Evolutionary conservation across 2,797 vertebrate species (phyloP).

Genomic region (Lophius americanus): DNA sequence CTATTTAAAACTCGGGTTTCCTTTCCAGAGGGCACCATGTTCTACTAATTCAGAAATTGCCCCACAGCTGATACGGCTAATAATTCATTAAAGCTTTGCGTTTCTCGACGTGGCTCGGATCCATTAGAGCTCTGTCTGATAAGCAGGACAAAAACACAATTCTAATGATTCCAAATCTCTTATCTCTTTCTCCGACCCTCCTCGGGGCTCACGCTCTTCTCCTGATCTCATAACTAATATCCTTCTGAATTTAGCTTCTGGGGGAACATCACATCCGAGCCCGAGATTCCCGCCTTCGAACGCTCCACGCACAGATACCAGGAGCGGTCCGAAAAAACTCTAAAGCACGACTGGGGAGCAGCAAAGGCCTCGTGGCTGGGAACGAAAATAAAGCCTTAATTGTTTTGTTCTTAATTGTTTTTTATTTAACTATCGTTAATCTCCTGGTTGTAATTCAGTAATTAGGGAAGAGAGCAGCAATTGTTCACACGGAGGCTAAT

Average conservation of each 20-base stretch:
- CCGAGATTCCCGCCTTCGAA: conserved; percentile 28
- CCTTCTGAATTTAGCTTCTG: conserved; percentile 65
- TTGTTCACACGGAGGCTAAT: conserved; percentile 73
- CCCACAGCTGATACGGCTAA: conserved; percentile 14
- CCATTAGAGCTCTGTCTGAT: conserved; percentile 48
- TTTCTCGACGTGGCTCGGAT: conserved; percentile 38
- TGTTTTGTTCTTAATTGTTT: conserved; percentile 77
- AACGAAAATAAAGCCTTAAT: conserved; percentile 47
- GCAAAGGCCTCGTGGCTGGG: conserved; percentile 31
- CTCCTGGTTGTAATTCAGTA: conserved; percentile 76
- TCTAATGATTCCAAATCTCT: conserved; percentile 61
- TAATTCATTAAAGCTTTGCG: conserved; percentile 51
- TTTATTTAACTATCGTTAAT: conserved; percentile 75
- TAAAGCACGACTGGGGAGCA: conserved; percentile 18
- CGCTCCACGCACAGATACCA: conserved; percentile 25
- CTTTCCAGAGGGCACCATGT: conserved; percentile 39
- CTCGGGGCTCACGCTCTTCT: conserved; percentile 54
- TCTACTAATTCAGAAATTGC: conserved; percentile 43
- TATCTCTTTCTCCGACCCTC: conserved; percentile 41
- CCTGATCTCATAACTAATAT: conserved; percentile 69
- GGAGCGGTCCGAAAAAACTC: not conserved
- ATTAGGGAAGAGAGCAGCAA: conserved; percentile 69
- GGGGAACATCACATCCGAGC: conserved; percentile 52
- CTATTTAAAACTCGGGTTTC: conserved; percentile 20
- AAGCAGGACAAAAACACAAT: conserved; percentile 54